These are phyloP conservation scores for Zaprionus obscuricornis DNA, from an alignment of 2,888 invertebrate species.

Conservation along the genomic window DNA sequence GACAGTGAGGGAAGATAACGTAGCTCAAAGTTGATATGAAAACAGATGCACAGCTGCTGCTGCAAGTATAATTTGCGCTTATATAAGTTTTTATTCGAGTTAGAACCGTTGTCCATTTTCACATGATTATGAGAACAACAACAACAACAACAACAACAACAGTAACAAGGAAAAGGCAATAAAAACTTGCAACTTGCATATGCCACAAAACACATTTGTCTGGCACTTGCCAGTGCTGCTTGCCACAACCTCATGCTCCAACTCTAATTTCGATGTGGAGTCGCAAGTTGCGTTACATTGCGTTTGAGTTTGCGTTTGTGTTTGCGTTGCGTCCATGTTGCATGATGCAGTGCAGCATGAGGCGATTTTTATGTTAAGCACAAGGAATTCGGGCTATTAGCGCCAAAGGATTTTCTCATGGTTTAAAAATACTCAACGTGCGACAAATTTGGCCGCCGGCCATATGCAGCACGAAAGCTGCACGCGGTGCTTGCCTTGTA, in stretches of 20 bases:
- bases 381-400: constrained; percentile 82
- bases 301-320: too few species aligned
- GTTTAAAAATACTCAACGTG: constrained; percentile 81
- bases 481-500: constrained; percentile 63
- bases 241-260: too few species aligned
- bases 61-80: constrained; percentile 4
- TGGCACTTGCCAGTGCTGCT: too few species aligned
- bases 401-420: constrained; percentile 83
- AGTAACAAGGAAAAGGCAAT: constrained; percentile 33
- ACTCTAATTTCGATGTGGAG: too few species aligned
- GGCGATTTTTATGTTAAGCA: constrained; percentile 79
- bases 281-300: too few species aligned
- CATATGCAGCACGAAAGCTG: constrained; percentile 77
- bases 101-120: constrained; percentile 59
- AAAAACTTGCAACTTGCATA: constrained; percentile 38
- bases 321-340: constrained; percentile 58
- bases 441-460: constrained; percentile 75
- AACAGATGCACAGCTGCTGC: constrained; percentile 6
- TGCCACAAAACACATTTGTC: too few species aligned
- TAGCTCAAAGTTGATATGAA: constrained; percentile 7
- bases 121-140: constrained; percentile 54
- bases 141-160: constrained; percentile 8
- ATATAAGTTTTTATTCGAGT: not conserved
- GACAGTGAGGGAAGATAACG: too few species aligned
- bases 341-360: constrained; percentile 72